Evolutionary conservation across 2,113 vertebrate species (phyloP).

Genomic region (Speoplatyrhinus poulsoni): DNA sequence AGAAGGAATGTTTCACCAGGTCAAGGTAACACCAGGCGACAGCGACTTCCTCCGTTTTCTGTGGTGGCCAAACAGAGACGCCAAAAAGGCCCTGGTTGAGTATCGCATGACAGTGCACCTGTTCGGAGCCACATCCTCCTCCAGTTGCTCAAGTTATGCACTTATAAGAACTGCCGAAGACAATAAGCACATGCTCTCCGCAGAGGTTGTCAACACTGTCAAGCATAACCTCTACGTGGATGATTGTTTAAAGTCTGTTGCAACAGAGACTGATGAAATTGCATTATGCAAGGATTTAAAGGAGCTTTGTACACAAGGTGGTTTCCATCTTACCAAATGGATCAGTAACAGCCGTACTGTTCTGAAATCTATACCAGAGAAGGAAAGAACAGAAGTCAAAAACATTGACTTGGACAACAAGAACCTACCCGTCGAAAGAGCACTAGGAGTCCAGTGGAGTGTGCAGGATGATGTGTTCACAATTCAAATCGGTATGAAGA

Average conservation of each 20-base stretch:
- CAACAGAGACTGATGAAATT: not conserved
- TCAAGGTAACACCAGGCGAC: too few species aligned
- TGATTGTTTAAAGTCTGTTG: not conserved
- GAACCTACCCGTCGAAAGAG: not conserved
- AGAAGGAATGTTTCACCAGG: too few species aligned
- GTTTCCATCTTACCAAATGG: not conserved
- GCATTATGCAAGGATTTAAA: not conserved
- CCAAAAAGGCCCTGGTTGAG: too few species aligned
- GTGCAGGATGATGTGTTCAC: conserved; percentile 12
- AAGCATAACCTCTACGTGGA: conserved; percentile 17
- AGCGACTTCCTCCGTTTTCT: too few species aligned
- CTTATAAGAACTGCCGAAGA: not conserved
- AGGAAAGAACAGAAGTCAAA: conserved; percentile 12
- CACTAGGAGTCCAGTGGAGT: conserved; percentile 4
- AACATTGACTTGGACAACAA: not conserved
- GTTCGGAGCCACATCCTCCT: not conserved
- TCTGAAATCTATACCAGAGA: not conserved
- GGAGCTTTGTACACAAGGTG: not conserved
- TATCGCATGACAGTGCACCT: too few species aligned
- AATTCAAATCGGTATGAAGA: not conserved
- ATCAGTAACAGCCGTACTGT: conserved; percentile 1
- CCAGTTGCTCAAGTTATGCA: not conserved
- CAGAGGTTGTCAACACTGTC: not conserved
- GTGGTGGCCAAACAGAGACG: too few species aligned
- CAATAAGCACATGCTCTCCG: not conserved